phyloP scores from a whole-genome alignment of 2,888 invertebrate species.

The Torymus tubicola region DNA sequence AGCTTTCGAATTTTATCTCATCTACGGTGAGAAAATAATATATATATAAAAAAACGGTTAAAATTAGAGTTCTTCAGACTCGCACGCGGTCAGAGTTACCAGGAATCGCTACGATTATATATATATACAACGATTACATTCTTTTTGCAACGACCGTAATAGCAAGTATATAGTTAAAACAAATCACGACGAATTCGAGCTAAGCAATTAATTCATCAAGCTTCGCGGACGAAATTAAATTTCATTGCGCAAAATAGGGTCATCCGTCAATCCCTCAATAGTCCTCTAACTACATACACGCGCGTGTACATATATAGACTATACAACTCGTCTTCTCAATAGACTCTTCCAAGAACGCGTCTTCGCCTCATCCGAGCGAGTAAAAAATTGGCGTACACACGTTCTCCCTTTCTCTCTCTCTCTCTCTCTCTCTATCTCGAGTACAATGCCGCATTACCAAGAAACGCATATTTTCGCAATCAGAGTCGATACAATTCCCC shows the following conservation, averaged over 20 bases:
- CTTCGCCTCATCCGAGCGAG: neutral
- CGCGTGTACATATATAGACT: no score
- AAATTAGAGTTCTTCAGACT: neutral
- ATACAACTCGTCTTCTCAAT: conserved; percentile 5
- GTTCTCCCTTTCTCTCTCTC: no score
- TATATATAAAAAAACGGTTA: no score
- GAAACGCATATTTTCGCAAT: conserved; percentile 39
- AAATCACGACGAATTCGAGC: neutral
- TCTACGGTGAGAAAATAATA: no score
- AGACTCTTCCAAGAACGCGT: conserved; percentile 25
- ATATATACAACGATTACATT: no score
- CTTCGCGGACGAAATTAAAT: neutral
- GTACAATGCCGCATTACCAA: conserved; percentile 6
- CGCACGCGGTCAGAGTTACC: no score
- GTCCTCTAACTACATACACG: neutral
- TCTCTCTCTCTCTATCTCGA: neutral
- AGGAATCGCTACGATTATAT: no score
- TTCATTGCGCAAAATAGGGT: conserved; percentile 27
- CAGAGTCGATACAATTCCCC: neutral
- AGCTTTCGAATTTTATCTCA: conserved; percentile 17
- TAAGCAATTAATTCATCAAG: conserved; percentile 22
- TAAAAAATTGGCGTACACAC: conserved; percentile 27
- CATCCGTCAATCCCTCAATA: conserved; percentile 34
- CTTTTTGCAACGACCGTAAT: no score
- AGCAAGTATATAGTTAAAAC: no score